phyloP scores from a whole-genome alignment of 1,140 invertebrate genomes.

The Tenebrio molitor region DNA sequence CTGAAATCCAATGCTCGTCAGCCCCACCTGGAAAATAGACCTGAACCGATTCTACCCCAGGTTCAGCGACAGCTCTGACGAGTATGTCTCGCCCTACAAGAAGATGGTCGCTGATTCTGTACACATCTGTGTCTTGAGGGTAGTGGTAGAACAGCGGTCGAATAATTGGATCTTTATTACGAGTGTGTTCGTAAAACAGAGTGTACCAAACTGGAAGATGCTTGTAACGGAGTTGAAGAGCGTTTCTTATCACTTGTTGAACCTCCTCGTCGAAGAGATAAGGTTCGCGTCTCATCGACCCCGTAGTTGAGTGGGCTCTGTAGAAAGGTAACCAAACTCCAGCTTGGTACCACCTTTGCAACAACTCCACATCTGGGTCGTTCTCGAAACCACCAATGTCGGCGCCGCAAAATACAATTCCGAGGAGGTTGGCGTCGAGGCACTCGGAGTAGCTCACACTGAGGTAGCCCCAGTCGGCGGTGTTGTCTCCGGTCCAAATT shows the following conservation, averaged over 20 bases:
- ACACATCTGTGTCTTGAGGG: constrained; percentile 83
- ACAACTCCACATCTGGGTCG: constrained; percentile 89
- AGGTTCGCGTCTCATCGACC: constrained; percentile 94
- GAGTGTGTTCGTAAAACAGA: constrained; percentile 77
- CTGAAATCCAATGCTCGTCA: constrained; percentile 88
- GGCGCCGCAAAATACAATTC: constrained; percentile 94
- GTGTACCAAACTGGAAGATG: constrained; percentile 91
- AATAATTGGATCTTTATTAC: constrained; percentile 86
- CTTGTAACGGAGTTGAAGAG: constrained; percentile 84
- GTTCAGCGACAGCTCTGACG: constrained; percentile 87
- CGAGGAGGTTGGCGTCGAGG: constrained; percentile 65
- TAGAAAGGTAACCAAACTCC: constrained; percentile 74
- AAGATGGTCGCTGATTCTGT: constrained; percentile 84
- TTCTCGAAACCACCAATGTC: constrained; percentile 91
- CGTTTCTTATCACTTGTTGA: constrained; percentile 68
- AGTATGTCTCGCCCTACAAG: constrained; percentile 86
- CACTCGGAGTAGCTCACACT: constrained; percentile 52
- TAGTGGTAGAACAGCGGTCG: constrained; percentile 92
- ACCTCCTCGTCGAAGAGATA: constrained; percentile 92
- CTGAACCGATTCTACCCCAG: constrained; percentile 79
- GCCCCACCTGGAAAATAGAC: constrained; percentile 90
- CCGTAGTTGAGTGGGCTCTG: constrained; percentile 81
- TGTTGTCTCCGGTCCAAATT: constrained; percentile 91
- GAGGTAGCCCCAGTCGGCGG: constrained; percentile 86
- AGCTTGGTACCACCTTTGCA: constrained; percentile 93